A percentile compares a stretch with the other conserved stretches of the same genome.
Conservation (phyloP, 1,140 invertebrate species). For the Drosophila teissieri region DNA sequence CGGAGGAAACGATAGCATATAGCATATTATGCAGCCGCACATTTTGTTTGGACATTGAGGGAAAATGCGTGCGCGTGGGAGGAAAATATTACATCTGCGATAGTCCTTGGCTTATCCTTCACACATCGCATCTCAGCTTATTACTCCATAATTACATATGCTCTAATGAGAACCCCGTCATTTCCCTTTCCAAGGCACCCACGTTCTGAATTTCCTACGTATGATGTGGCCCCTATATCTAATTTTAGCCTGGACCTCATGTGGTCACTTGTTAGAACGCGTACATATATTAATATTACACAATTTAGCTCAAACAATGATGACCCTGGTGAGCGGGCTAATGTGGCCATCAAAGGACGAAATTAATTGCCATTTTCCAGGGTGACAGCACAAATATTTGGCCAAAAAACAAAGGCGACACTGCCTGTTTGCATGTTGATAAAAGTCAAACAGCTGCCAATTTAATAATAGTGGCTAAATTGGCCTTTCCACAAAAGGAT, state of each 20-base stretch:
- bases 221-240: slow-evolving; percentile 32
- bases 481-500: slow-evolving; percentile 2
- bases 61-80: slow-evolving; percentile 14
- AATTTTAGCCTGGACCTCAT: slow-evolving; percentile 68
- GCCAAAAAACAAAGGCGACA: slow-evolving; percentile 18
- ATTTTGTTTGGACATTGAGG: slow-evolving; percentile 58
- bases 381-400: slow-evolving; percentile 44
- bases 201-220: slow-evolving; percentile 9
- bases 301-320: slow-evolving; percentile 45
- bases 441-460: slow-evolving; percentile 37
- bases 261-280: slow-evolving; percentile 24
- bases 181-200: slow-evolving; percentile 11
- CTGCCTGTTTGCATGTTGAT: slow-evolving; percentile 44
- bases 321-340: slow-evolving; percentile 47
- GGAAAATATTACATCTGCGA: slow-evolving; percentile 24
- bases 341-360: slow-evolving; percentile 67
- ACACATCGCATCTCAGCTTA: slow-evolving; percentile 24
- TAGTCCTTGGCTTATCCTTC: slow-evolving; percentile 26
- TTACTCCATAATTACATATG: slow-evolving; percentile 52
- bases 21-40: slow-evolving; percentile 73
- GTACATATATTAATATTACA: slow-evolving; percentile 38
- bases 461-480: slow-evolving; percentile 22
- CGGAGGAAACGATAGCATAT: slow-evolving; percentile 59
- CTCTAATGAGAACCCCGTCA: slow-evolving; percentile 29
- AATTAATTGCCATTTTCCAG: slow-evolving; percentile 68